Evolutionary conservation across 2,888 invertebrate species (phyloP), one percentile per base, ranked within the genome.

Genomic region (Drosophila melanosoma): DNA sequence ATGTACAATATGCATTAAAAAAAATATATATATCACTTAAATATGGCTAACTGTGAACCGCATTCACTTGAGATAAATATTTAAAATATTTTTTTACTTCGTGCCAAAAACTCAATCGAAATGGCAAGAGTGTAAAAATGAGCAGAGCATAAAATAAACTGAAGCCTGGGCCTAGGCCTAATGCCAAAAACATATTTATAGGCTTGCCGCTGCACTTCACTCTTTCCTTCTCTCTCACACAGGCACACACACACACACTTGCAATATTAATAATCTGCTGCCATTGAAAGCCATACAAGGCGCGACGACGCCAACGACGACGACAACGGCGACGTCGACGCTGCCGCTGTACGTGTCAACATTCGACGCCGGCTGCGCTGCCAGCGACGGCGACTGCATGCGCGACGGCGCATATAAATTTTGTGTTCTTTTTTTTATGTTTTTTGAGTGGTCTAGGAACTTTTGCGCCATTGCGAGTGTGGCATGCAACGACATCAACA

Each of bases 211-310:
- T 26, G 49, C 54, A 36, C 35, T 35, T 17, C 38, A 20, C 29
- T 40, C 60, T 15, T 49, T 56, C 17, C 1, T 33, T 35, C 52
- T 23, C 8, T 40, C 20, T 51, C 57, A 20, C 11, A 5, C 49
- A 20, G 10, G 5, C 49, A 51, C 20, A 10, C 17, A n/a, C 35
- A 33, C 68, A 59, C 74, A 72, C 26, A 26, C 26, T 81, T 81
- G 87, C 85, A 87, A 87, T 89, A 89, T 86, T 89, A 86, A 89
- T 86, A 86, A 86, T 86, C 89, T 89, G 85, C 87, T 87, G 85
- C 89, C 89, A 85, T 87, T 89, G 85, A 85, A 85, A 87, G 89
- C 85, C 89, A 87, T 85, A 89, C 87, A 89, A 89, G 89, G 85
- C 89, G 85, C 89, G 87, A 87, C 81, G 72, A 51, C 66, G 61